Evolutionary conservation across 1,140 invertebrate species (phyloP).

Genomic region (Drepana arcuata): DNA sequence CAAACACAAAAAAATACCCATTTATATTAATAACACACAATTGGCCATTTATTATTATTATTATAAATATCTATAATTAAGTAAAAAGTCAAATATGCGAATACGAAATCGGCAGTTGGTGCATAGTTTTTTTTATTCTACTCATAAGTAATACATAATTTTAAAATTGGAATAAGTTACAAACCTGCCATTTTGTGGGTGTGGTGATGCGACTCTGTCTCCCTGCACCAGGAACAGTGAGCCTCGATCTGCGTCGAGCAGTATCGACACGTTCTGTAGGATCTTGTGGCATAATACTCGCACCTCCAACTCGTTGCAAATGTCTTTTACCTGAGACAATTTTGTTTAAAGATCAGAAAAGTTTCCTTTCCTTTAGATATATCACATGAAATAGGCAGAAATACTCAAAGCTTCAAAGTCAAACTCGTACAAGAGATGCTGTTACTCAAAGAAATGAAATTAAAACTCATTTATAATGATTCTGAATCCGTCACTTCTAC

Average conservation of each 20-base stretch:
- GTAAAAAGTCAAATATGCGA: background rate
- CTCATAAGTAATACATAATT: no score
- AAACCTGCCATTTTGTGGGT: constrained; percentile 63
- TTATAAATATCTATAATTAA: background rate
- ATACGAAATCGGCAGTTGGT: background rate
- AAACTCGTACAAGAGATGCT: background rate
- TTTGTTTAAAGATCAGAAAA: constrained; percentile 11
- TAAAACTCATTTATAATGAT: background rate
- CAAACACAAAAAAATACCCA: no score
- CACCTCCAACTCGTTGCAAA: constrained; percentile 96
- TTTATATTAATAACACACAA: no score
- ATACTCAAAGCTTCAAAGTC: background rate
- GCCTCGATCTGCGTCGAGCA: constrained; percentile 92
- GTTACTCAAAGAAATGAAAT: constrained; percentile 2
- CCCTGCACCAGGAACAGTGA: constrained; percentile 95
- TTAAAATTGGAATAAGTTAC: no score
- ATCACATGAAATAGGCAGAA: background rate
- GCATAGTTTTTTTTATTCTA: background rate
- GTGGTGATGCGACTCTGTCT: constrained; percentile 68
- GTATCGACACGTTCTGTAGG: constrained; percentile 93
- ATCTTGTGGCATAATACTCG: constrained; percentile 96
- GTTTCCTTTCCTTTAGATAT: background rate
- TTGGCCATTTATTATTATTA: no score
- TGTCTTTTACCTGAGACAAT: constrained; percentile 87
- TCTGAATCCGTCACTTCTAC: no score